A percentile compares a stretch with the other conserved stretches of the same genome.
phyloP scores from a whole-genome alignment of 2,888 invertebrate genomes.

The Epinotia nisella region DNA sequence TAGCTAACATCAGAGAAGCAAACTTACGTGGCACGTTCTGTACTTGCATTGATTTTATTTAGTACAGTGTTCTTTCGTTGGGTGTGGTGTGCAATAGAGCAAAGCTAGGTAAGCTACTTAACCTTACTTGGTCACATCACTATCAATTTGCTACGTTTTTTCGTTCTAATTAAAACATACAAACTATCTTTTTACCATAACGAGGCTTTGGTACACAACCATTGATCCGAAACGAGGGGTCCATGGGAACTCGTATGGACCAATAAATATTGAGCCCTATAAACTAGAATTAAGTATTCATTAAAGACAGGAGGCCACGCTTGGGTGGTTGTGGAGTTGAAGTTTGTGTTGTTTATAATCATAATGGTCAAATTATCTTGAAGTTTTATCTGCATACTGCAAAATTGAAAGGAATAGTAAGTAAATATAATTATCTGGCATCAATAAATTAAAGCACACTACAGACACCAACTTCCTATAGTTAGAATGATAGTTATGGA shows the following conservation, averaged over 20 bases:
- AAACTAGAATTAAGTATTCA: constrained; percentile 71
- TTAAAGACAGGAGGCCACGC: constrained; percentile 58
- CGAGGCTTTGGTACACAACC: constrained; percentile 28
- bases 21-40: no score
- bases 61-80: no score
- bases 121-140: neutral
- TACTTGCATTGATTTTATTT: no score
- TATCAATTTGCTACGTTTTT: neutral
- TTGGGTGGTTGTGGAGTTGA: constrained; percentile 44
- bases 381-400: neutral
- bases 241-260: constrained; percentile 59
- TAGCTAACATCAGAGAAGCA: no score
- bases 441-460: no score
- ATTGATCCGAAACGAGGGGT: constrained; percentile 55
- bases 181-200: constrained; percentile 13
- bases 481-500: no score
- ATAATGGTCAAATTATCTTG: constrained; percentile 1
- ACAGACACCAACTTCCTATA: no score
- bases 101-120: no score
- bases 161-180: constrained; percentile 12
- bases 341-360: constrained; percentile 8
- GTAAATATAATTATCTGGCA: no score
- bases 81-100: no score
- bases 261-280: constrained; percentile 61
- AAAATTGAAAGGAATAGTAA: no score